Evolutionary conservation across 2,888 invertebrate genomes (phyloP).

Genomic region (Acanthosepion esculentum): DNA sequence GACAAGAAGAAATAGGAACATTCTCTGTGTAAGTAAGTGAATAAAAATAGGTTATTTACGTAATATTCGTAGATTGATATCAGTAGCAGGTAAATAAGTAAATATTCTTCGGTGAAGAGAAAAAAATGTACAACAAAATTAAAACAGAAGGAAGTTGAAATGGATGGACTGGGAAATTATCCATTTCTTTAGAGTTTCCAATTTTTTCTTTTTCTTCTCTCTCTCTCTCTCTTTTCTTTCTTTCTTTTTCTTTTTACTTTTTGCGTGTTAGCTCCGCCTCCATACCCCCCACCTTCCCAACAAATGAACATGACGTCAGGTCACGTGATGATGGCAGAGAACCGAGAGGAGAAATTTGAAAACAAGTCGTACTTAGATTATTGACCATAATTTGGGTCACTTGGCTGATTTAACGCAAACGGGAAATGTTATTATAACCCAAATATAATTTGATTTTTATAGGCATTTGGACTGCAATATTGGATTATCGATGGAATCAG

Average conservation of each 20-base stretch:
- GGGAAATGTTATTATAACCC: neutral
- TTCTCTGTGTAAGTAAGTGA: neutral
- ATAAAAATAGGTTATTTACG: neutral
- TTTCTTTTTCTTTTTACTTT: neutral
- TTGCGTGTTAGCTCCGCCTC: neutral
- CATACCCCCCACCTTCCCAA: neutral
- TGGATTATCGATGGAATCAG: neutral
- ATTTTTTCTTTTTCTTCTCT: neutral
- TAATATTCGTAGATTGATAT: neutral
- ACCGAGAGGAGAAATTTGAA: neutral
- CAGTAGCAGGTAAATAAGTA: neutral
- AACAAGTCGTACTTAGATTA: neutral
- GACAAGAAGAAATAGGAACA: neutral
- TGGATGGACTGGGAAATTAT: neutral
- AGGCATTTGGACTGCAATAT: neutral
- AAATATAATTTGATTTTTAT: neutral
- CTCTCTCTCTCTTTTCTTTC: neutral
- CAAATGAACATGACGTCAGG: slow-evolving; percentile 9
- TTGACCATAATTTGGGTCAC: neutral
- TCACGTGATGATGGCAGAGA: neutral
- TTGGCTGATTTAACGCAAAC: neutral
- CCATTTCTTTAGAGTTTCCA: neutral
- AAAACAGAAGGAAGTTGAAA: neutral
- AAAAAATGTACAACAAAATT: neutral
- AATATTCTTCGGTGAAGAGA: neutral